These are phyloP conservation scores for Hypsopygia costalis DNA, from an alignment of 2,888 invertebrate genomes.

Conservation along the genomic window DNA sequence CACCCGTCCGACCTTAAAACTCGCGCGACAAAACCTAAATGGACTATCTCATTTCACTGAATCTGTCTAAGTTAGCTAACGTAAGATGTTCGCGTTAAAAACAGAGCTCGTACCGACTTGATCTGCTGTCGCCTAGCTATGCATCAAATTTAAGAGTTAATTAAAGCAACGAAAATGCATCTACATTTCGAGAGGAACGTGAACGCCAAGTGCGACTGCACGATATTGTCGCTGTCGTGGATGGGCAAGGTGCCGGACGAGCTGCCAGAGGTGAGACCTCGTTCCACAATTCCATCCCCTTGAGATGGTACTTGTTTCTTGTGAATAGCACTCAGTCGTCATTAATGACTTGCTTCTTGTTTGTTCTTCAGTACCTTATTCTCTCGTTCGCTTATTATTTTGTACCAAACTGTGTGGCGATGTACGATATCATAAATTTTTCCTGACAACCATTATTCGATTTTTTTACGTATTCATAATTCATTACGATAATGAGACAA, in stretches of 20 bases:
- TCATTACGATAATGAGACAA: too few relatives aligned
- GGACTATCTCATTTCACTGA: conserved; percentile 25
- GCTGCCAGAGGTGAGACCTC: conserved; percentile 90
- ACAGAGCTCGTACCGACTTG: conserved; percentile 21
- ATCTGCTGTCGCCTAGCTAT: conserved; percentile 29
- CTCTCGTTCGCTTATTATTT: background rate
- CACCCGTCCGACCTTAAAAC: conserved; percentile 23
- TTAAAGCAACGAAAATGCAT: conserved; percentile 85
- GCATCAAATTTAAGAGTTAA: conserved; percentile 30
- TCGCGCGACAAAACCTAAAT: conserved; percentile 18
- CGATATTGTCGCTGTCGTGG: conserved; percentile 96
- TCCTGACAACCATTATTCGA: background rate
- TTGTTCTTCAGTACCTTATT: conserved; percentile 1
- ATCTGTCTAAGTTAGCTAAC: conserved; percentile 18
- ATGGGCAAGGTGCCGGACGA: conserved; percentile 99
- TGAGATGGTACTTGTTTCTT: background rate
- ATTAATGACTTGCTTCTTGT: conserved; percentile 7
- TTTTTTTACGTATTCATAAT: too few relatives aligned
- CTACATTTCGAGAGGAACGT: conserved; percentile 96
- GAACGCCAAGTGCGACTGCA: conserved; percentile 97
- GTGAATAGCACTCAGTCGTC: conserved; percentile 1
- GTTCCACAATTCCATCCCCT: conserved; percentile 14
- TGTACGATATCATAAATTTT: conserved; percentile 7
- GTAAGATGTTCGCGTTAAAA: conserved; percentile 42
- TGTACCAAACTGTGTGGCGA: background rate